A percentile compares a stretch with the other conserved stretches of the same genome.
Evolutionary conservation across 2,113 vertebrate genomes (phyloP).

Genomic region (Tretioscincus oriximinensis): DNA sequence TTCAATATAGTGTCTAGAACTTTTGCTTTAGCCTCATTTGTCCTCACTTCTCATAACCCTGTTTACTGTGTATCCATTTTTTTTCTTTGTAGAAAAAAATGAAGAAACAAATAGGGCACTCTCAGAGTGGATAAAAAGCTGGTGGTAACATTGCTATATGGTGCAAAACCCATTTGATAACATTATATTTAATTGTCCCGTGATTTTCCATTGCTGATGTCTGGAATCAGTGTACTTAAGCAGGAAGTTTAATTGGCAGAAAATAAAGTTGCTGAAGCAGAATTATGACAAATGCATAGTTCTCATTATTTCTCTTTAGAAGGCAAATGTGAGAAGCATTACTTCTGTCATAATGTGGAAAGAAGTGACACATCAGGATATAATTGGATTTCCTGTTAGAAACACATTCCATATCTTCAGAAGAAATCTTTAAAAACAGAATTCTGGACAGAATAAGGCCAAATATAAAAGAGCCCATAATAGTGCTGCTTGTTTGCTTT

Average conservation of each 20-base stretch:
- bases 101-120: not conserved
- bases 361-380: not conserved
- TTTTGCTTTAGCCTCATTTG: no score
- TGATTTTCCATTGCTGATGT: not conserved
- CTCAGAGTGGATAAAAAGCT: not conserved
- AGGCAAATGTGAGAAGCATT: not conserved
- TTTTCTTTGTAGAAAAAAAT: not conserved
- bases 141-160: not conserved
- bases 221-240: not conserved
- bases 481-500: conserved; percentile 11
- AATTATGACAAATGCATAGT: not conserved
- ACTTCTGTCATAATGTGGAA: not conserved
- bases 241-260: not conserved
- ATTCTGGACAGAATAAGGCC: conserved; percentile 28
- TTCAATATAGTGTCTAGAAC: no score
- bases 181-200: not conserved
- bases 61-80: not conserved
- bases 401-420: not conserved
- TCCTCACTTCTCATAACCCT: not conserved
- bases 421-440: conserved; percentile 23
- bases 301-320: not conserved
- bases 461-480: conserved; percentile 35
- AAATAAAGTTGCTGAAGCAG: not conserved
- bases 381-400: not conserved
- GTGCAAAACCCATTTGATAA: not conserved